These are phyloP conservation scores for Pherbina coryleti DNA, from an alignment of 2,888 invertebrate genomes.

Conservation along the genomic window DNA sequence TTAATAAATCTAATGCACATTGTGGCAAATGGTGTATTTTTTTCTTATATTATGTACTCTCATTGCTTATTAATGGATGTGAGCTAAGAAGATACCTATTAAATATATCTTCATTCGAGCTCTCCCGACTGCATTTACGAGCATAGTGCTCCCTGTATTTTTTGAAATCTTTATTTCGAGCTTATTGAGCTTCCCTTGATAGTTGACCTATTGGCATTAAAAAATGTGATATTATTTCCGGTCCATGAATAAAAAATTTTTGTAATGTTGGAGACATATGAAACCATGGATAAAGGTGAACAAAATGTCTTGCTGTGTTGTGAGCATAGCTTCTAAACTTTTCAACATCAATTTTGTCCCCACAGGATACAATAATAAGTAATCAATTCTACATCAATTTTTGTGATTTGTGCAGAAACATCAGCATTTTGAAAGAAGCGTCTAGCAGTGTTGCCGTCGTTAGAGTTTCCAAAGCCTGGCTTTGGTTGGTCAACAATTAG, in stretches of 20 bases:
- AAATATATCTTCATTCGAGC: no score
- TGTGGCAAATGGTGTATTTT: no score
- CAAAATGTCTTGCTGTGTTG: slow-evolving; percentile 11
- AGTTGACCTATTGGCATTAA: no score
- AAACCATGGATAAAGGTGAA: slow-evolving; percentile 11
- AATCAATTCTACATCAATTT: slow-evolving; percentile 11
- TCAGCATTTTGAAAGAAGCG: neutral
- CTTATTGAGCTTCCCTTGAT: no score
- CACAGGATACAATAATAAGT: slow-evolving; percentile 17
- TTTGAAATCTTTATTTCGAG: no score
- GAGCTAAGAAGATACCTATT: neutral
- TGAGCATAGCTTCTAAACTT: neutral
- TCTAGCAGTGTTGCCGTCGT: no score
- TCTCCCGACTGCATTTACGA: slow-evolving; percentile 21
- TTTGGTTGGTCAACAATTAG: slow-evolving; percentile 24
- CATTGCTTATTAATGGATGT: no score
- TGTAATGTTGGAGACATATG: neutral
- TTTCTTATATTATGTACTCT: no score
- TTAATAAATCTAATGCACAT: no score
- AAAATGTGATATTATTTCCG: no score
- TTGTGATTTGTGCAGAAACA: slow-evolving; percentile 3
- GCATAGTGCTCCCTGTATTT: no score
- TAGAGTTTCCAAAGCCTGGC: neutral
- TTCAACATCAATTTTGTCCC: neutral
- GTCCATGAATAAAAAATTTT: no score